phyloP scores from a whole-genome alignment of 1,140 invertebrate species.

The Aricia agestis region DNA sequence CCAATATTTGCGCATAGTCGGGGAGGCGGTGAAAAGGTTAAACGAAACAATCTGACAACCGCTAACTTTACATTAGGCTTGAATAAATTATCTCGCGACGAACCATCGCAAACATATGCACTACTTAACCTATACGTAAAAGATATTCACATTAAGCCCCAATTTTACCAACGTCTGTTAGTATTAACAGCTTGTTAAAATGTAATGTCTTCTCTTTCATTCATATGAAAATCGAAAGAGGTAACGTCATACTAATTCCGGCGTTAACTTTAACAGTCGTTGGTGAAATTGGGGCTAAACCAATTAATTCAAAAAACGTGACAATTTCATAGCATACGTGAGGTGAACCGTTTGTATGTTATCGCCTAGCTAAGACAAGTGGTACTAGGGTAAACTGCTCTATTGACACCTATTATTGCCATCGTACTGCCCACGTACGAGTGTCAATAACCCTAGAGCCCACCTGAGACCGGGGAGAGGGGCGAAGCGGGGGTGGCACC shows the following conservation, averaged over 20 bases:
- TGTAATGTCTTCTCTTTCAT: too few relatives aligned
- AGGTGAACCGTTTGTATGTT: conserved; percentile 15
- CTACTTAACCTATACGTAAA: conserved; percentile 31
- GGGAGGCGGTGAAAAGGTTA: background rate
- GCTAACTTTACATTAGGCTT: background rate
- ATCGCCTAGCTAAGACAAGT: conserved; percentile 26
- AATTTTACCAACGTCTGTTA: too few relatives aligned
- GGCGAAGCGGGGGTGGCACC: too few relatives aligned
- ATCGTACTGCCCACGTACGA: background rate
- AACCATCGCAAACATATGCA: conserved; percentile 22
- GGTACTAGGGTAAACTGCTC: conserved; percentile 5
- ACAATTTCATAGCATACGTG: conserved; percentile 17
- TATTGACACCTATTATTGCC: background rate
- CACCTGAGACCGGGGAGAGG: too few relatives aligned
- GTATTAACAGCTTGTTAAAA: too few relatives aligned
- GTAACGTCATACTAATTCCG: too few relatives aligned
- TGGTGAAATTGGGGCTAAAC: too few relatives aligned
- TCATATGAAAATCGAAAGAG: too few relatives aligned
- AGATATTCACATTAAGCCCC: conserved; percentile 24
- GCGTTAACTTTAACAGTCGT: too few relatives aligned
- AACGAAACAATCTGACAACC: background rate
- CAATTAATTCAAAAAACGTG: conserved; percentile 18
- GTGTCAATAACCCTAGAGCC: background rate
- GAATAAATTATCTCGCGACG: conserved; percentile 7
- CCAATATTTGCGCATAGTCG: background rate